Base-by-base conservation (phyloP, 2,797 vertebrate species). In the Rhinophrynus dorsalis region DNA sequence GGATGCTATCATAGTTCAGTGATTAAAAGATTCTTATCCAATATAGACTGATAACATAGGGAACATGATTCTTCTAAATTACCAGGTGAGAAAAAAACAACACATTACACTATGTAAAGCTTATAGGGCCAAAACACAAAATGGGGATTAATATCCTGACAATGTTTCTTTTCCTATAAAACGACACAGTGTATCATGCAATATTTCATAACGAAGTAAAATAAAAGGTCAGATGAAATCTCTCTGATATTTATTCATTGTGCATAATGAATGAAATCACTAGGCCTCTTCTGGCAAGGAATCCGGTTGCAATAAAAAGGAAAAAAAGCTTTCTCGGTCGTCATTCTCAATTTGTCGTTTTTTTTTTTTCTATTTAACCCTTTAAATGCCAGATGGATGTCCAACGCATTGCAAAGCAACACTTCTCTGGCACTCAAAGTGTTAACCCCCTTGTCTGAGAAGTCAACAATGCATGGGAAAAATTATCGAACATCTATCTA, bases 151-250 rank as follows among this genome's bases (percentile, higher is more conserved):
- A 73, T 73, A 73, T 73, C 70, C 62, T 73, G 70, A 73, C 70
- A 73, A 42, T 73, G 70, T 73, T 73, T 59, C 65, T n/a, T n/a
- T n/a, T 45, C 62, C 70, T 65, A 73, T 73, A 73, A 73, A 73
- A 73, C 57, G 57, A 73, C 70, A 73, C 62, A 35, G 62, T 66
- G 62, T 73, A 65, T 66, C 62, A 60, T 59, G 62, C 62, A 66
- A 73, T 73, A 73, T 73, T 73, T 73, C 70, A 73, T 66, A 66
- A 67, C 67, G 62, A 66, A 73, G 58, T 73, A 66, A 66, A 73
- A 73, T 51, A 66, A 73, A 73, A 73, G 70, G 70, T 73, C 70
- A 73, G 62, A 73, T 73, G 70, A 50, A 73, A 73, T 66, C 62
- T 66, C 62, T 15, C 42, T 66, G 70, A 73, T 73, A 73, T 73